phyloP scores from a whole-genome alignment of 2,888 invertebrate genomes.

The Apamea anceps region DNA sequence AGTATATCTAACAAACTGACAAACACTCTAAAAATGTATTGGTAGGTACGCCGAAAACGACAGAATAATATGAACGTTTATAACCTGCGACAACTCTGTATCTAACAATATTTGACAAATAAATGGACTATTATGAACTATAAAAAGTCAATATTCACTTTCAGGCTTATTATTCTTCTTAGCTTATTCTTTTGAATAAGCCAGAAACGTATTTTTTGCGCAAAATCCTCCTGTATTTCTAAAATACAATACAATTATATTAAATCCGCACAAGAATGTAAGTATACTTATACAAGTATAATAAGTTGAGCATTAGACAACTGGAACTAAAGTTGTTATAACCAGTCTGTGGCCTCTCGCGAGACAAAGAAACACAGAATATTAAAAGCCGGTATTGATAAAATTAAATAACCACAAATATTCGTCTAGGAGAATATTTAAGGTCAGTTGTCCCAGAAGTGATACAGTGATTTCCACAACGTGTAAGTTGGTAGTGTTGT shows the following conservation, averaged over 20 bases:
- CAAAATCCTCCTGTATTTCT: neutral
- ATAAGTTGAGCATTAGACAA: constrained; percentile 14
- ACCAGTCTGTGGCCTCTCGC: constrained; percentile 28
- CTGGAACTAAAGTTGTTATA: constrained; percentile 39
- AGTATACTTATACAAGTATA: constrained; percentile 3
- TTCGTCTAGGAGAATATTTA: constrained; percentile 2
- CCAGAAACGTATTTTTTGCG: neutral
- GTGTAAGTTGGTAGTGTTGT: constrained; percentile 14
- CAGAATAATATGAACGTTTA: neutral
- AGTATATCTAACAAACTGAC: no score
- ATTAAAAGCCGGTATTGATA: constrained; percentile 19
- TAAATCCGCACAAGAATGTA: neutral
- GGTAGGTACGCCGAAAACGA: neutral
- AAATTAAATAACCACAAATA: constrained; percentile 21
- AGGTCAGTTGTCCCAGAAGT: constrained; percentile 46
- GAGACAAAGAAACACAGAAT: constrained; percentile 4
- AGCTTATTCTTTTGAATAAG: neutral
- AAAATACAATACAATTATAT: neutral
- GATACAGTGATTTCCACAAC: constrained; percentile 22
- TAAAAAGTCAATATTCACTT: neutral
- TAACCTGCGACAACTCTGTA: neutral
- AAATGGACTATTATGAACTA: neutral
- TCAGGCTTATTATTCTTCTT: neutral
- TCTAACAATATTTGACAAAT: neutral
- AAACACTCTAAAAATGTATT: no score